These are phyloP conservation scores for Stichodactyla helianthus DNA, from an alignment of 64 coral and sea anemone species.

Conservation along the genomic window DNA sequence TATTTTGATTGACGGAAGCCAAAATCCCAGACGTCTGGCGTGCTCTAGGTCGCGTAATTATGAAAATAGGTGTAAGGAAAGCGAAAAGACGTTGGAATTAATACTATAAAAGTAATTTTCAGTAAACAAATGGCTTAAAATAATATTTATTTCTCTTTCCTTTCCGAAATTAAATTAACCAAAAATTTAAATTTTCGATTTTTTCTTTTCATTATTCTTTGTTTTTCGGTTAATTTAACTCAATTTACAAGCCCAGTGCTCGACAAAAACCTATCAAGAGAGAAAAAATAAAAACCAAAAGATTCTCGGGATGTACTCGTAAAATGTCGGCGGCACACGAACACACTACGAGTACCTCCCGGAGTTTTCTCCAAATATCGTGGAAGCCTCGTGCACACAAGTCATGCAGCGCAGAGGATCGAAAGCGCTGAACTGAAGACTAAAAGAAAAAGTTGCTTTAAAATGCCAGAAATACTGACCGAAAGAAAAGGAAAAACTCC, in stretches of 20 bases:
- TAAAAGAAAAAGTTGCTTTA: neutral
- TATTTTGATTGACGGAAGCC: too few relatives aligned
- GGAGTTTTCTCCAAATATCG: neutral
- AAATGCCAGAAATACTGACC: constrained; percentile 17
- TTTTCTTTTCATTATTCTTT: neutral
- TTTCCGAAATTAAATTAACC: too few relatives aligned
- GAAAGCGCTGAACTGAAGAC: neutral
- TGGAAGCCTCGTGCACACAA: neutral
- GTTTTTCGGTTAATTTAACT: neutral
- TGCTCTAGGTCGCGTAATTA: too few relatives aligned
- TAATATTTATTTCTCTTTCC: too few relatives aligned
- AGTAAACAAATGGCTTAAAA: too few relatives aligned
- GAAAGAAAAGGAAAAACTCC: neutral
- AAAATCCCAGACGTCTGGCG: too few relatives aligned
- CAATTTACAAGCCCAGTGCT: neutral
- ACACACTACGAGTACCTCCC: neutral
- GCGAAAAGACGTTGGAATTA: too few relatives aligned
- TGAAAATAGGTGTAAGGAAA: too few relatives aligned
- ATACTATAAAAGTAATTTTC: too few relatives aligned
- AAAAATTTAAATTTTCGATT: too few relatives aligned
- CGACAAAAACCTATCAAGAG: neutral
- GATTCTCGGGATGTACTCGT: neutral
- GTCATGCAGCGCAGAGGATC: constrained; percentile 3
- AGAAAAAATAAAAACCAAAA: neutral
- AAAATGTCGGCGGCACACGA: neutral